Evolutionary conservation across 1,140 invertebrate genomes (phyloP).

Genomic region (Galleria mellonella): DNA sequence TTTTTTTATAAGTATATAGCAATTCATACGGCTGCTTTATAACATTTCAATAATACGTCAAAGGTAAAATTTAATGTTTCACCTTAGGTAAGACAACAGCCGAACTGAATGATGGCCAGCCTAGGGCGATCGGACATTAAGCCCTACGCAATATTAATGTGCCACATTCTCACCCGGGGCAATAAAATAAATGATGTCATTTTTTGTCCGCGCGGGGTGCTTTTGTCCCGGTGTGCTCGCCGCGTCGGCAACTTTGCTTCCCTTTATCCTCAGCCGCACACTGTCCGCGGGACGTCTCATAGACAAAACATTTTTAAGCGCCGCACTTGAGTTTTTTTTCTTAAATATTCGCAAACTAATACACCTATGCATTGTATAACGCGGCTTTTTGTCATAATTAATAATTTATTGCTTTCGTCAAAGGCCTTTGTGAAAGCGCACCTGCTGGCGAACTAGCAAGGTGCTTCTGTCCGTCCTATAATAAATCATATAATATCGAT

Average conservation of each 20-base stretch:
- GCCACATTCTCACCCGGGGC: conserved; percentile 63
- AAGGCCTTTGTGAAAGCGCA: conserved; percentile 44
- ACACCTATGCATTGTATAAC: conserved; percentile 31
- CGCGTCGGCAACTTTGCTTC: conserved; percentile 40
- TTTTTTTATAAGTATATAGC: no score
- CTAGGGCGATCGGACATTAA: conserved; percentile 62
- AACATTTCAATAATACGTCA: background rate
- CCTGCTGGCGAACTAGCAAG: conserved; percentile 42
- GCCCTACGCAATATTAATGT: conserved; percentile 67
- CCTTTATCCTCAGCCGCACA: conserved; percentile 31
- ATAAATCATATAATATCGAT: conserved; percentile 44
- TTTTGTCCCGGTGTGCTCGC: conserved; percentile 51
- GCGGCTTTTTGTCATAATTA: conserved; percentile 65
- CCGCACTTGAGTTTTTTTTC: conserved; percentile 41
- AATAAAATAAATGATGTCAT: conserved; percentile 74
- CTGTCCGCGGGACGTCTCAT: conserved; percentile 46
- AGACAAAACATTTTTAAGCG: conserved; percentile 64
- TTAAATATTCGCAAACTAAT: conserved; percentile 28
- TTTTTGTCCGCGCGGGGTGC: conserved; percentile 63
- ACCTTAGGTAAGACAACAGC: conserved; percentile 27
- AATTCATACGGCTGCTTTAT: no score
- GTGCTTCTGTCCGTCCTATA: conserved; percentile 55
- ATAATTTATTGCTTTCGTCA: conserved; percentile 68
- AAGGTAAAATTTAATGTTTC: conserved; percentile 29
- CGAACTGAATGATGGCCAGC: conserved; percentile 51